Conservation (phyloP, 2,113 vertebrate species). For the Daboia siamensis region DNA sequence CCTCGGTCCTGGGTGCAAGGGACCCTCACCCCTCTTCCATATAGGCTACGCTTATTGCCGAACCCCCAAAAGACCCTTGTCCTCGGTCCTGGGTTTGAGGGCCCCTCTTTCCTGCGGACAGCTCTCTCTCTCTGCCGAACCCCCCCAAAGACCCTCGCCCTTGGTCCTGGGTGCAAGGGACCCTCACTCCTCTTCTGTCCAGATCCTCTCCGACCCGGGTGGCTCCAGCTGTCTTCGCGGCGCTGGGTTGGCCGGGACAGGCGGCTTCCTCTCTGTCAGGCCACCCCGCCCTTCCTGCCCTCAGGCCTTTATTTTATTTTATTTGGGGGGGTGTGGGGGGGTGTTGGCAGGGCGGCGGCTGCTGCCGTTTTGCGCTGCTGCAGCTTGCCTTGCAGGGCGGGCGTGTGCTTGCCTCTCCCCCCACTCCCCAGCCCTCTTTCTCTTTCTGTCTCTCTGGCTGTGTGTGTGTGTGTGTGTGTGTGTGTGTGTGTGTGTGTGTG, state of each 20-base stretch:
- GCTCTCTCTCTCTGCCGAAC: too few relatives aligned
- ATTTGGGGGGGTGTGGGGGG: background rate
- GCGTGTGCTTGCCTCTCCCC: background rate
- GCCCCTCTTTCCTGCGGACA: too few relatives aligned
- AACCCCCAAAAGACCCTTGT: too few relatives aligned
- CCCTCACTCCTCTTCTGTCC: too few relatives aligned
- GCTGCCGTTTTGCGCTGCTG: constrained; percentile 36
- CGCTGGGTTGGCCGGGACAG: too few relatives aligned
- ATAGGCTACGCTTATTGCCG: too few relatives aligned
- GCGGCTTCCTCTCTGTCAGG: background rate
- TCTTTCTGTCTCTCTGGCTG: rapidly evolving
- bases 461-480: background rate
- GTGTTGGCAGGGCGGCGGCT: background rate
- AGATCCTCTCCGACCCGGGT: too few relatives aligned
- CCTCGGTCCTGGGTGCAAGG: too few relatives aligned
- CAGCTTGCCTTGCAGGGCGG: constrained; percentile 38
- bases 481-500: constrained; percentile 3
- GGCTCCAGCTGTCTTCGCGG: constrained; percentile 12
- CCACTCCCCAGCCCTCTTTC: too few relatives aligned
- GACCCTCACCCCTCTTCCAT: too few relatives aligned
- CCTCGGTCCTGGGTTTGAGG: rapidly evolving
- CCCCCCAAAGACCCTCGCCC: too few relatives aligned
- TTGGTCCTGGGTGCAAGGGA: too few relatives aligned
- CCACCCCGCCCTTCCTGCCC: constrained; percentile 73
- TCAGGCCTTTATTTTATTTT: constrained; percentile 44